Percentiles rank a stretch among this genome's conserved stretches.
Conservation (phyloP, 2,888 invertebrate genomes). For the Mimumesa dahlbomi region DNA sequence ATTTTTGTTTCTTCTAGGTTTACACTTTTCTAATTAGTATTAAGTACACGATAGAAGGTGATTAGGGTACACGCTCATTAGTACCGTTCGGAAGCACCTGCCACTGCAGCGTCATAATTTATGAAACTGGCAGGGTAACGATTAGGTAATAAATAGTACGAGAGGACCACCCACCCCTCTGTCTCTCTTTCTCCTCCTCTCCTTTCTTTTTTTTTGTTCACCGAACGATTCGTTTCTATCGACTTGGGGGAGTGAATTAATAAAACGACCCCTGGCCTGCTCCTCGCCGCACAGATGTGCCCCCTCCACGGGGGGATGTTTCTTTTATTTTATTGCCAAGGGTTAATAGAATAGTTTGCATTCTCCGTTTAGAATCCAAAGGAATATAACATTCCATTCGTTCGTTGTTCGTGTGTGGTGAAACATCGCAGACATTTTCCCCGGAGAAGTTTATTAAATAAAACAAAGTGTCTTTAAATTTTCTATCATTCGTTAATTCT, state of each 20-base stretch:
- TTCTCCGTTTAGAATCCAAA: conserved; percentile 48
- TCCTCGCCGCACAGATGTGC: conserved; percentile 70
- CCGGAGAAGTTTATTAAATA: no score
- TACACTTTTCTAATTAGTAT: no score
- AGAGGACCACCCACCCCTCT: conserved; percentile 61
- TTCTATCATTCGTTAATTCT: no score
- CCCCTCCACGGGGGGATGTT: conserved; percentile 67
- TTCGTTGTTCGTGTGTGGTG: background rate
- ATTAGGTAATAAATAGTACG: conserved; percentile 77
- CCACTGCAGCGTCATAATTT: conserved; percentile 53
- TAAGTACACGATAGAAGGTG: no score
- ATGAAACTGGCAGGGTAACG: conserved; percentile 59
- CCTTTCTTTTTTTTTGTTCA: conserved; percentile 27
- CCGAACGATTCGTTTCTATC: conserved; percentile 61
- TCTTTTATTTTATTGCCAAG: conserved; percentile 77
- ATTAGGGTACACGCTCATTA: no score
- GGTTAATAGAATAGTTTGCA: conserved; percentile 74
- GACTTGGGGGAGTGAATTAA: conserved; percentile 78
- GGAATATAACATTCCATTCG: conserved; percentile 54
- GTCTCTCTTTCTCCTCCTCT: conserved; percentile 13
- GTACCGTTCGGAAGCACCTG: no score
- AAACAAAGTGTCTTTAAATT: no score
- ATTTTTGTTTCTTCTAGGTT: no score
- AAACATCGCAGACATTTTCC: background rate
- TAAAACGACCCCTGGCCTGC: conserved; percentile 75